A percentile compares a stretch with the other conserved stretches of the same genome.
Conservation (phyloP, 2,888 invertebrate species). For the Xestia sexstrigata region DNA sequence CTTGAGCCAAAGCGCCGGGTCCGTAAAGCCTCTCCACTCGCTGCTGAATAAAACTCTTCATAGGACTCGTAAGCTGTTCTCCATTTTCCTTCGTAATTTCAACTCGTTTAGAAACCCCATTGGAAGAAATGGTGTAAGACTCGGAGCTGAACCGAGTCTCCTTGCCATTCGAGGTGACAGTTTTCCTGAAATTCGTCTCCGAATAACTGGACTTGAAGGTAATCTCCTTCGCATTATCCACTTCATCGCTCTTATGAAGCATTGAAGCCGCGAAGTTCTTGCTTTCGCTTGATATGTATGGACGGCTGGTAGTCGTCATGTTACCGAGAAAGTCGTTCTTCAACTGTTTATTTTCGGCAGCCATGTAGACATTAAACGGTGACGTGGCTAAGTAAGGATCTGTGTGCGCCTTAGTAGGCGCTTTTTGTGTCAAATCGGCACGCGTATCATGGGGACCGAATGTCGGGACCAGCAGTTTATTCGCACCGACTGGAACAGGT, state of each 20-base stretch:
- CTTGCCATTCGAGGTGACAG: constrained; percentile 82
- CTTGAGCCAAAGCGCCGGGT: constrained; percentile 96
- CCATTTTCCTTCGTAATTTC: constrained; percentile 89
- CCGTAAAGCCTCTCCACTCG: constrained; percentile 97
- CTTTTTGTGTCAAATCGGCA: constrained; percentile 86
- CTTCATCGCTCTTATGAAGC: constrained; percentile 86
- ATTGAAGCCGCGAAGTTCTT: constrained; percentile 86
- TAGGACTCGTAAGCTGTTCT: constrained; percentile 87
- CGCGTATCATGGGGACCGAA: constrained; percentile 88
- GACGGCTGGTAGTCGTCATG: constrained; percentile 86
- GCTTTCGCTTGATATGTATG: constrained; percentile 84
- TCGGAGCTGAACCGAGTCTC: constrained; percentile 82
- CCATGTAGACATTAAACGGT: constrained; percentile 87
- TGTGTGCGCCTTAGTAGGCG: constrained; percentile 89
- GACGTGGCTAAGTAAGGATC: constrained; percentile 85
- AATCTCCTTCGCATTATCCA: constrained; percentile 84
- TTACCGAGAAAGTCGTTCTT: constrained; percentile 89
- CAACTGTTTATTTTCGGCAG: constrained; percentile 87
- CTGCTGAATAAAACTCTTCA: constrained; percentile 96
- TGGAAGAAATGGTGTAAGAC: constrained; percentile 88
- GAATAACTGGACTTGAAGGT: constrained; percentile 89
- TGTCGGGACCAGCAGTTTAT: constrained; percentile 90
- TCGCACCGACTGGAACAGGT: constrained; percentile 88
- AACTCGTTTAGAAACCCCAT: constrained; percentile 85
- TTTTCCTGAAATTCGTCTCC: constrained; percentile 87